Evolutionary conservation across 2,113 vertebrate species (phyloP).

Genomic region (Pterocles burchelli): DNA sequence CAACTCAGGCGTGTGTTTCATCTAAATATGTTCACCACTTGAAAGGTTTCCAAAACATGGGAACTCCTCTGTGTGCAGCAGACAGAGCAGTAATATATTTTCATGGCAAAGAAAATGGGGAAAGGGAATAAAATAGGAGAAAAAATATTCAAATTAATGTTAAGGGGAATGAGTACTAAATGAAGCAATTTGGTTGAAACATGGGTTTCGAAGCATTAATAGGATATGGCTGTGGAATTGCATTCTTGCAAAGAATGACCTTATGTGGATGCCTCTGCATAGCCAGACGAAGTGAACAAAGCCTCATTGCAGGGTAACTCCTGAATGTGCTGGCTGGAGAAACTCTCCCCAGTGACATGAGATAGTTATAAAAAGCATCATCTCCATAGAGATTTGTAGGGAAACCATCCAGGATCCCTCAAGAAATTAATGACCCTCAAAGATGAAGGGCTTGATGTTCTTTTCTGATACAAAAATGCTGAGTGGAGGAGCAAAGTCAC

Average conservation of each 20-base stretch:
- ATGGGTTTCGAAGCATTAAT: background rate
- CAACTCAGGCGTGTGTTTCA: background rate
- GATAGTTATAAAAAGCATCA: constrained; percentile 55
- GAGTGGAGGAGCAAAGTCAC: background rate
- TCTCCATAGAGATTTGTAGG: constrained; percentile 22
- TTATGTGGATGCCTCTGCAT: constrained; percentile 18
- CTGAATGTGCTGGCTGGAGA: constrained; percentile 33
- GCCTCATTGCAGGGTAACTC: constrained; percentile 24
- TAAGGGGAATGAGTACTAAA: background rate
- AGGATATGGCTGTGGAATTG: background rate
- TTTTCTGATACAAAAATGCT: background rate
- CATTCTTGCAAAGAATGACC: background rate
- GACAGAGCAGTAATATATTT: background rate
- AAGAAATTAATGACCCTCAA: background rate
- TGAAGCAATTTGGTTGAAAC: background rate
- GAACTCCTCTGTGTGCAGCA: background rate
- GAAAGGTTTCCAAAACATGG: constrained; percentile 24
- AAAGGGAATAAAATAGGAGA: background rate
- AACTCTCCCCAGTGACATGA: constrained; percentile 28
- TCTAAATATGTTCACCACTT: constrained; percentile 1
- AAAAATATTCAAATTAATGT: accelerated
- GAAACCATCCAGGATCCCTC: constrained; percentile 48
- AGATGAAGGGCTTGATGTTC: background rate
- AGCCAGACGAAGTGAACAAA: constrained; percentile 19
- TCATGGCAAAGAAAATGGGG: background rate